Evolutionary conservation across 1,140 invertebrate genomes (phyloP).

Genomic region (Medauroidea extradentata): DNA sequence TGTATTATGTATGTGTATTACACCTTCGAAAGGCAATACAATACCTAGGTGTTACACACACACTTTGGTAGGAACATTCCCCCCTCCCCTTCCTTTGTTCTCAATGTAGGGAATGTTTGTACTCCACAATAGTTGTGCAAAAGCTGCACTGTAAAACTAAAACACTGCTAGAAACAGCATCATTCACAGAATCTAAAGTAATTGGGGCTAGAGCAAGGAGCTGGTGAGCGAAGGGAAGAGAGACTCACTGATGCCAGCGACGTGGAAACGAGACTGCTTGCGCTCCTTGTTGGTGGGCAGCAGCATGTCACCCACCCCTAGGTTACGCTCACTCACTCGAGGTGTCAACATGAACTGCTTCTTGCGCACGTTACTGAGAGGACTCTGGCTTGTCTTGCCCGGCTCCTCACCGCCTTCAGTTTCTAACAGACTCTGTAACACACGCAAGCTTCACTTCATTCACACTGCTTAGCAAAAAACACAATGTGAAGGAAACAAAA

Average conservation of each 20-base stretch:
- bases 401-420: constrained; percentile 67
- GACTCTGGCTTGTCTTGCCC: constrained; percentile 66
- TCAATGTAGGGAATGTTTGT: too few species aligned
- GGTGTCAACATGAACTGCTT: constrained; percentile 69
- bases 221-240: too few species aligned
- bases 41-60: too few species aligned
- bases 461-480: background rate
- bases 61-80: too few species aligned
- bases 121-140: too few species aligned
- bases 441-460: background rate
- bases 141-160: background rate
- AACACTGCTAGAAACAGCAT: background rate
- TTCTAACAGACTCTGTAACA: constrained; percentile 66
- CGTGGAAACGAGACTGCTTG: constrained; percentile 40
- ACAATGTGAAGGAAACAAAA: background rate
- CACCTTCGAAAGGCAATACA: too few species aligned
- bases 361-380: constrained; percentile 66
- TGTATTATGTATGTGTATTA: too few species aligned
- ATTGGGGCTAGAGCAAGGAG: too few species aligned
- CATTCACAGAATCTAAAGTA: background rate
- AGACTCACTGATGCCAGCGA: constrained; percentile 59
- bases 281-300: constrained; percentile 19
- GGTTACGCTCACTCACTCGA: constrained; percentile 68
- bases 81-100: too few species aligned
- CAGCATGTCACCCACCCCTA: constrained; percentile 46